Base-by-base conservation (phyloP, 2,888 invertebrate species). In the Ophioninae sp. region DNA sequence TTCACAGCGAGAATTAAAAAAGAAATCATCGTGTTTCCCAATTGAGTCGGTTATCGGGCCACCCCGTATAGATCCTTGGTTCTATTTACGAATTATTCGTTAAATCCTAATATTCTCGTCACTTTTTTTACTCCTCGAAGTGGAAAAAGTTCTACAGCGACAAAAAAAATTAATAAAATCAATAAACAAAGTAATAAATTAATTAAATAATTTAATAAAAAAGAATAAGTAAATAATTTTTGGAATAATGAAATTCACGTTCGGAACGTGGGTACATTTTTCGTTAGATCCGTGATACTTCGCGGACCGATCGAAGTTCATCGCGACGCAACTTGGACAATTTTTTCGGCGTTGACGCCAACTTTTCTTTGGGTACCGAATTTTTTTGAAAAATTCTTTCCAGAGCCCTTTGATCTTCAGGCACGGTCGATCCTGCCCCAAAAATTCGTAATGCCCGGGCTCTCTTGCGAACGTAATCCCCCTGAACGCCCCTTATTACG, bases 401-500 rank as follows among this genome's bases (percentile, higher is more conserved):
- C 56, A 57, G 37, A 77, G 37, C 70, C 76, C 61, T 72, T 76
- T 20, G 44, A 80, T 65, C 68, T n/a, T 23, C 30, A 72, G 64
- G 39, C 67, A 7, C 61, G 59, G 10, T 44, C 64, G 39, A 41
- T 69, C 64, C 64, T 72, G 41, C 56, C 57, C 65, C 39, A 56
- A 41, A 44, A 80, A 82, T 70, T 74, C 67, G 68, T 82, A 82
- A 80, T 80, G 77, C 77, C 69, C 72, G 44, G 44, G 17, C 41
- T 72, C 81, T 83, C 83, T 64, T 76, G 61, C 57, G 65, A 65
- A 72, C 81, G 75, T 92, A 92, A 92, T 92, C 92, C 79, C 92
- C 89, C 89, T 91, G 90, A 91, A 90, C 89, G 88, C 88, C 90
- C 92, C 90, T 90, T 91, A 91, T 91, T 91, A 92, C 92, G 92